phyloP scores from a whole-genome alignment of 2,113 vertebrate species.

The Circaetus gallicus region DNA sequence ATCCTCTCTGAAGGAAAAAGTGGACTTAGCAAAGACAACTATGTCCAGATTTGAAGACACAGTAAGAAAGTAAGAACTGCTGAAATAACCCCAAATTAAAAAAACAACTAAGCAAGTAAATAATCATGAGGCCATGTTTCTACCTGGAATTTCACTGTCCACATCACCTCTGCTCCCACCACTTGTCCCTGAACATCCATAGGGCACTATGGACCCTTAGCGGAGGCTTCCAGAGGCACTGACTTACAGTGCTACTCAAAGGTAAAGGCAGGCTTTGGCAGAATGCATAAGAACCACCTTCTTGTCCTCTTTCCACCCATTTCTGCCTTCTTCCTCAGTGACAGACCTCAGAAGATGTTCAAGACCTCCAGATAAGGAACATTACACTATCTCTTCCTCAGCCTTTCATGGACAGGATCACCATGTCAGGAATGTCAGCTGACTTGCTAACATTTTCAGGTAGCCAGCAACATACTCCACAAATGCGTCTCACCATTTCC shows the following conservation, averaged over 20 bases:
- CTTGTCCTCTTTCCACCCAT: background rate
- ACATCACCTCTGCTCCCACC: background rate
- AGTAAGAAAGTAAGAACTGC: background rate
- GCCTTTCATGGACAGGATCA: background rate
- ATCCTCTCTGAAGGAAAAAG: background rate
- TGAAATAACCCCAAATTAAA: background rate
- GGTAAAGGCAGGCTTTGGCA: rapidly evolving
- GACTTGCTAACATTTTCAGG: background rate
- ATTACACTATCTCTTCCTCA: background rate
- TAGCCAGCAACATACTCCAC: background rate
- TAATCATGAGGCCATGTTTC: background rate
- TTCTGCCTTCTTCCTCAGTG: background rate
- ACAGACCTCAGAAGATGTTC: background rate
- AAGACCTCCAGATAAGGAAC: background rate
- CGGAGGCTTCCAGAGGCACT: background rate
- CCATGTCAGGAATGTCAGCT: background rate
- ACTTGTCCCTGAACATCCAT: background rate
- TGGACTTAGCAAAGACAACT: background rate
- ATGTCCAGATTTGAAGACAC: background rate
- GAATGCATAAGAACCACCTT: background rate
- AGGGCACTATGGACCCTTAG: background rate
- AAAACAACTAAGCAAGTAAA: background rate
- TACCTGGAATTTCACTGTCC: background rate
- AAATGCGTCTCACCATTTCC: background rate
- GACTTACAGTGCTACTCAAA: background rate